Evolutionary conservation across 2,888 invertebrate genomes (phyloP), one percentile per base, ranked within the genome.

Genomic region (Poecilus cupreus): DNA sequence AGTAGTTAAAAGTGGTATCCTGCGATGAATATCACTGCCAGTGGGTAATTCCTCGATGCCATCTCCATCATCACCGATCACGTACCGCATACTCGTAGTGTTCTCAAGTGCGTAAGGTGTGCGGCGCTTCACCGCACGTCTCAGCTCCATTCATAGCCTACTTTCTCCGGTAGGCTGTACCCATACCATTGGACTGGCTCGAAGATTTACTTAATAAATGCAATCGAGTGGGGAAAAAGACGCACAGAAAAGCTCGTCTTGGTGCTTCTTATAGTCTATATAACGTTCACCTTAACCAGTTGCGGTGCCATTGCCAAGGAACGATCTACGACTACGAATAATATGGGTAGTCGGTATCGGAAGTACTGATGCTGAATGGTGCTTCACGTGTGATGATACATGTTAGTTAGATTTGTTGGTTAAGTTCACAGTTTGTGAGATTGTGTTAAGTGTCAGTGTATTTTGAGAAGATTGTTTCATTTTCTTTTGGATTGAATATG

Each of bases 181-280:
- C 64, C 39, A 80, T 64, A 46, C 64, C 64, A 78, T 64, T 57
- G 78, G 78, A 78, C 54, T 64, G 78, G 43, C 64, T 64, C n/a
- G 54, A 54, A 80, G 57, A 72, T 80, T 72, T 80, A 78, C 78
- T 64, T 78, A 78, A 78, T 78, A 76, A 70, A 43, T 51, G 70
- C 49, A 76, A 20, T 79, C 22, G 80, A 80, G 80, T 80, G 80
- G 80, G 80, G 79, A 46, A 68, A 20, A 22, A 76, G 13, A 22
- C 57, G 39, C 20, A 32, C 51, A 70, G 49, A 70, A 79, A 80
- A 57, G 24, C 72, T 32, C 26, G 49, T 68, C 26, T 39, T 16
- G 54, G 37, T 54, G 54, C 75, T 75, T 74, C 78, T 78, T 78
- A 68, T 80, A 80, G 37, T 80, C 80, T 72, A 80, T 80, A 80